phyloP scores from a whole-genome alignment of 2,113 vertebrate genomes.

The Podilymbus podiceps region DNA sequence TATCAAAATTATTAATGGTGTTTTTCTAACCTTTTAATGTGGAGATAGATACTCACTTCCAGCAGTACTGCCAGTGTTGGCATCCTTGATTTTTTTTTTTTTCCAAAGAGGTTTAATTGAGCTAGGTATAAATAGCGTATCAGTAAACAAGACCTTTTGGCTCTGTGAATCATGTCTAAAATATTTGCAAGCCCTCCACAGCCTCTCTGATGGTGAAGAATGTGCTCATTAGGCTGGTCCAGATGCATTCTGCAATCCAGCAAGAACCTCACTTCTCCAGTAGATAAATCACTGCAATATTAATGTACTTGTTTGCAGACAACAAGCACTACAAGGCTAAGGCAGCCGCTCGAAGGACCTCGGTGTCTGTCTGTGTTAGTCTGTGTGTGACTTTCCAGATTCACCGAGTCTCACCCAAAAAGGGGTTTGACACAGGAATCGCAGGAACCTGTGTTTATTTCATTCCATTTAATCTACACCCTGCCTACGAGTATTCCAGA shows the following conservation, averaged over 20 bases:
- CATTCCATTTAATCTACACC: neutral
- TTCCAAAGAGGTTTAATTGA: constrained; percentile 49
- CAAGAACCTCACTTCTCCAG: neutral
- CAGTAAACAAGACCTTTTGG: constrained; percentile 66
- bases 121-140: constrained; percentile 65
- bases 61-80: constrained; percentile 15
- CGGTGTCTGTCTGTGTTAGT: neutral
- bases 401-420: neutral
- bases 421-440: neutral
- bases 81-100: constrained; percentile 4
- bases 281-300: constrained; percentile 32
- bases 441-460: neutral
- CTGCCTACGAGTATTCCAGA: neutral
- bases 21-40: constrained; percentile 47
- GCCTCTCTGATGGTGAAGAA: constrained; percentile 48
- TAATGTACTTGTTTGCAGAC: neutral
- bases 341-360: neutral
- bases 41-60: constrained; percentile 24
- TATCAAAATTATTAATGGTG: constrained; percentile 42
- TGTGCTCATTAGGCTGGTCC: constrained; percentile 62
- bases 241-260: constrained; percentile 40
- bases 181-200: constrained; percentile 54
- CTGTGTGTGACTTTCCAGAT: neutral
- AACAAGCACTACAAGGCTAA: neutral
- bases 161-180: constrained; percentile 62